These are phyloP conservation scores for Dromaius novaehollandiae DNA, from an alignment of 2,113 vertebrate species.

Conservation along the genomic window DNA sequence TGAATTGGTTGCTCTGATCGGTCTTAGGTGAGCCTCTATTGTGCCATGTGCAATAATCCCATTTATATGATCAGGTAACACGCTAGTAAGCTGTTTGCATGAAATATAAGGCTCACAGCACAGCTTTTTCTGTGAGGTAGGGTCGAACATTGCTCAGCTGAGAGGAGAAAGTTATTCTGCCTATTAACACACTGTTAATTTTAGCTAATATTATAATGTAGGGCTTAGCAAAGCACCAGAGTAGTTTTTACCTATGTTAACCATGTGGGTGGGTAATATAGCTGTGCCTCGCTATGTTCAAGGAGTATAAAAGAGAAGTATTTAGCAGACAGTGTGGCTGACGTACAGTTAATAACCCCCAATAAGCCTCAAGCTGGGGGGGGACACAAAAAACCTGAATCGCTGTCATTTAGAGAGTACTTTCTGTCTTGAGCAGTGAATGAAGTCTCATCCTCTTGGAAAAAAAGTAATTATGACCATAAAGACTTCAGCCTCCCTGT, in stretches of 20 bases:
- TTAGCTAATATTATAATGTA: neutral
- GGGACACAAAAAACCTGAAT: neutral
- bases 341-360: neutral
- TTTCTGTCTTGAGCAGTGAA: neutral
- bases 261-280: neutral
- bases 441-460: neutral
- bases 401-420: neutral
- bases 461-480: neutral
- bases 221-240: neutral
- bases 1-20: neutral
- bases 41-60: neutral
- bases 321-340: neutral
- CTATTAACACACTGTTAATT: too few species aligned
- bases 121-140: neutral
- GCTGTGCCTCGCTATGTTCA: neutral
- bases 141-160: neutral
- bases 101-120: neutral
- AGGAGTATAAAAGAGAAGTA: neutral
- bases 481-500: neutral
- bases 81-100: fast-evolving
- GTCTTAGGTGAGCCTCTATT: neutral
- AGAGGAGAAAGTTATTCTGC: neutral
- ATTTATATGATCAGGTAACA: neutral
- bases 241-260: neutral
- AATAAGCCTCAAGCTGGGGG: neutral